Evolutionary conservation across 2,888 invertebrate species (phyloP).

Genomic region (Mesorhabditis belari): DNA sequence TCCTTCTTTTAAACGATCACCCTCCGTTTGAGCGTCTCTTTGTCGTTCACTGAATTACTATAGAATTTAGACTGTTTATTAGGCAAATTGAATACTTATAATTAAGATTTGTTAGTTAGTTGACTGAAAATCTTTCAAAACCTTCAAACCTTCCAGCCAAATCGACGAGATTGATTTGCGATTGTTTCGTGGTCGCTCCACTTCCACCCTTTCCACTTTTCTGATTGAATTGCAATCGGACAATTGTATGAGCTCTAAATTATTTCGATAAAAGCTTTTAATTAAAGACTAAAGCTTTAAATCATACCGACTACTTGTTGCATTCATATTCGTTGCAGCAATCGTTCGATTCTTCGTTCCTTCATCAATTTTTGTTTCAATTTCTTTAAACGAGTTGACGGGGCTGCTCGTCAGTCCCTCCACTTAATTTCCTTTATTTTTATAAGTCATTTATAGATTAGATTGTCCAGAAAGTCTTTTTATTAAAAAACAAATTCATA

Average conservation of each 20-base stretch:
- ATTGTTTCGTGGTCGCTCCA: constrained; percentile 56
- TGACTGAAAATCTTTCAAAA: too few relatives aligned
- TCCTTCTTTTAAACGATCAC: constrained; percentile 61
- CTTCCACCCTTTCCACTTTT: constrained; percentile 57
- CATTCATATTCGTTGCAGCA: constrained; percentile 62
- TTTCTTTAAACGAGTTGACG: constrained; percentile 54
- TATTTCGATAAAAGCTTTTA: too few relatives aligned
- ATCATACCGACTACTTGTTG: constrained; percentile 55
- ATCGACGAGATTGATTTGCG: constrained; percentile 61
- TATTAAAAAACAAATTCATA: constrained; percentile 1
- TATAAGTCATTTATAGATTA: neutral
- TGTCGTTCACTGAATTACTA: constrained; percentile 58
- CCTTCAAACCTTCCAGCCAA: constrained; percentile 59
- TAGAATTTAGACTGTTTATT: neutral
- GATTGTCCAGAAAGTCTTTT: too few relatives aligned
- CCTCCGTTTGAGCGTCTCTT: constrained; percentile 60
- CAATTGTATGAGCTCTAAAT: constrained; percentile 61
- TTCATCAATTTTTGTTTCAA: constrained; percentile 59
- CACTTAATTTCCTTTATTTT: constrained; percentile 52
- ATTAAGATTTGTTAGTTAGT: too few relatives aligned
- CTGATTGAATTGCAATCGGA: constrained; percentile 60
- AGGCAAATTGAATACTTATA: too few relatives aligned
- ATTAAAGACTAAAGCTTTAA: neutral
- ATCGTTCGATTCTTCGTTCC: constrained; percentile 61
- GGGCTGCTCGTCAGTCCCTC: constrained; percentile 55